Evolutionary conservation across 2,888 invertebrate genomes (phyloP), one percentile per base, ranked within the genome.

Genomic region (Didymodactylos carnosus): DNA sequence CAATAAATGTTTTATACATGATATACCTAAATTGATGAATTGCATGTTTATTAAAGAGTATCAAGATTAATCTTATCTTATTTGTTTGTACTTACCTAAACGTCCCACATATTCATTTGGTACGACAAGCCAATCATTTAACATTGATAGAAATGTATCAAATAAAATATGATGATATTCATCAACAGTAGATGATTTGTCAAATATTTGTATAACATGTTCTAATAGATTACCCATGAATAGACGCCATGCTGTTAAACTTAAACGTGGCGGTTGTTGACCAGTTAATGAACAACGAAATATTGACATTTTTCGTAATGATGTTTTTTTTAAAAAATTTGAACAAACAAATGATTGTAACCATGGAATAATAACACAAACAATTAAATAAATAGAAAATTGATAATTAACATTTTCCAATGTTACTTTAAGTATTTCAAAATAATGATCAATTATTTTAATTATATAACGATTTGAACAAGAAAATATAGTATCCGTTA

Each of bases 391-490:
- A 35, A 62, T 62, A 3, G 62, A 62, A 62, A 62, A 62, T n/a
- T 19, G 35, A 62, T 29, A 19, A 19, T 35, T 35, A n/a, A 62
- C 62, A 35, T 35, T 62, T n/a, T 62, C 62, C 19, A 35, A 62
- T 35, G 62, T 62, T 62, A 62, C 29, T 35, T 62, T 62, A n/a
- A 62, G n/a, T 35, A 62, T 62, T 19, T 19, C 14, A 35, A 62
- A 62, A 62, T 62, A 62, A n/a, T 62, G 62, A 35, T 62, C 62
- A 35, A 62, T 62, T 29, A 62, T 62, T 62, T 62, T 62, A 35
- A 35, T 62, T 35, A 92, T 92, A 80, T 90, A 88, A 71, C 86
- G 86, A 72, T 86, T 85, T 87, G 77, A 91, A 88, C 78, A 93
- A 79, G 90, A 88, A 70, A 91, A 79, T 73, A 86, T 84, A 73